Base-by-base conservation (phyloP, 2,113 vertebrate species). In the Trinectes maculatus region DNA sequence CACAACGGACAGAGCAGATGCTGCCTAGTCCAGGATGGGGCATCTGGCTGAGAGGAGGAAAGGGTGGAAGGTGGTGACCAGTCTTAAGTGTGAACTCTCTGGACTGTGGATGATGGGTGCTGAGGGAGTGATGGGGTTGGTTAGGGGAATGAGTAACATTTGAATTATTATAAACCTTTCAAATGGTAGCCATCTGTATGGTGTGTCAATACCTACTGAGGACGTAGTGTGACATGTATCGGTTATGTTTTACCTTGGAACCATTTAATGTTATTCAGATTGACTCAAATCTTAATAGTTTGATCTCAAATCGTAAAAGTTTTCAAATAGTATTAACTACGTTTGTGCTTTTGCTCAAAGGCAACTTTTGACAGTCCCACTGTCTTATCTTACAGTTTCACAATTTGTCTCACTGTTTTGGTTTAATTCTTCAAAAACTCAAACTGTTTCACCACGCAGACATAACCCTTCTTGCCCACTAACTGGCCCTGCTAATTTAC, bases 321-420 rank as follows among this genome's bases (percentile, higher is more conserved):
- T 46, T 56, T 60, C 6, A 64, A 59, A 52, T 19, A 65, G 74
- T 70, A 76, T 84, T 83, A 83, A 83, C 73, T 44, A 54, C 16
- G 3, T 18, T 29, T 77, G 37, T 73, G 52, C 71, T 84, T 75
- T 48, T 80, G 67, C 75, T 72, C 74, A 33, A 63, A 49, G 58
- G 62, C 62, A 79, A 77, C 57, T 74, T 57, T 67, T 4, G 85
- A 85, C 86, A 87, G 85, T 82, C 80, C 69, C 61, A 15, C 34
- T 60, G 49, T 75, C 55, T 77, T 68, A 57, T 37, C 40, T 24
- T 48, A n/a, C 51, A 16, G 61, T 62, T 51, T 51, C 48, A 65
- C 42, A 36, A 25, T 43, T 31, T 10, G 0, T 10, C 26, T 74
- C 54, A 52, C 21, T 16, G 26, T 37, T 75, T 18, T 4, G 3